Conservation (phyloP, 2,888 invertebrate genomes). For the Spatulosminthurus flaviceps region DNA sequence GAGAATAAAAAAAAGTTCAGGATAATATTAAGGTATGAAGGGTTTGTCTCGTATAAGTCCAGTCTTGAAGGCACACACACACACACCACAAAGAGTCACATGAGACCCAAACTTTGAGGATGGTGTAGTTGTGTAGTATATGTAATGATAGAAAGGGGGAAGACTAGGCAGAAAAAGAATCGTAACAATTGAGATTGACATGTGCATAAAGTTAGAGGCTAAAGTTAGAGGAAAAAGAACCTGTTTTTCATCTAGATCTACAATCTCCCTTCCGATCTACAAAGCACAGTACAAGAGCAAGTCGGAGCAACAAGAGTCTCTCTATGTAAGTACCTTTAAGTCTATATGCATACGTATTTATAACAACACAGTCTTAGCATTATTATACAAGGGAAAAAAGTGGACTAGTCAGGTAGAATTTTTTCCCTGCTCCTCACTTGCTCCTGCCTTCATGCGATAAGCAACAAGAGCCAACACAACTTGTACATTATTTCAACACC, state of each 20-base stretch:
- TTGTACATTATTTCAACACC: slow-evolving; percentile 26
- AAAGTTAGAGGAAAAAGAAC: slow-evolving; percentile 43
- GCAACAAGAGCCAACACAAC: neutral
- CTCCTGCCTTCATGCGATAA: slow-evolving; percentile 20
- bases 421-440: slow-evolving; percentile 31
- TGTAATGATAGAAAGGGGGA: neutral
- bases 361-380: neutral
- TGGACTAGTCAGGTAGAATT: slow-evolving; percentile 44
- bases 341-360: neutral
- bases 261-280: slow-evolving; percentile 44
- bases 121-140: neutral
- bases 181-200: slow-evolving; percentile 24
- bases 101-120: neutral
- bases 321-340: neutral
- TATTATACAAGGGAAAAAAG: slow-evolving; percentile 34
- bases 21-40: neutral
- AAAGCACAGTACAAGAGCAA: slow-evolving; percentile 2
- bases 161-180: neutral
- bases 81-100: neutral
- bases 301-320: neutral
- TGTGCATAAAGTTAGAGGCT: slow-evolving; percentile 18
- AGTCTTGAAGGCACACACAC: neutral
- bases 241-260: slow-evolving; percentile 50
- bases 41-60: neutral
- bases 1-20: neutral